Base-by-base conservation (phyloP, 53 echinoderm and acorn worm species). In the Mesocentrotus franciscanus region DNA sequence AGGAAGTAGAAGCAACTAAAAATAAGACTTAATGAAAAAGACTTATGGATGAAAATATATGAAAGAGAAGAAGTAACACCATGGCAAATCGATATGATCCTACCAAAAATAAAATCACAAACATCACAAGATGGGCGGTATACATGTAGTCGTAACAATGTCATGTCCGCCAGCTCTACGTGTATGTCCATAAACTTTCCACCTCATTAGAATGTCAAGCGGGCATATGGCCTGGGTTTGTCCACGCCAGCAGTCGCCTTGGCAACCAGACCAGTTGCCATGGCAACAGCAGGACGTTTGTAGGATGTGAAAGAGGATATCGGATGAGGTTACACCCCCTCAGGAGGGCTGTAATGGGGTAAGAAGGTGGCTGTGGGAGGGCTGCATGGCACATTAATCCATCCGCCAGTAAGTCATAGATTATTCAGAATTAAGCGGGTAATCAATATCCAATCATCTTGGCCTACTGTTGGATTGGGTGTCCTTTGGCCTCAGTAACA, bases 201-300 rank as follows among this genome's bases (percentile, higher is more conserved):
- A 58, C 4, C 81, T 93, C 93, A 93, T 93, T 81, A 93, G 32
- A 81, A 93, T 81, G 58, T 33, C 79, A 79, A 59, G 57, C 76
- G 60, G 61, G 83, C 81, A 60, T 61, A 81, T 57, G 33, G 60
- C 57, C 81, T 24, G 20, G 36, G 81, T 93, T 79, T 60, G 83
- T 93, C 79, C 93, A 93, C 93, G 93, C 93, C 93, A 93, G 81
- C 81, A 92, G 93, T 93, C 24, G 61, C 83, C 81, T 60, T 18
- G 93, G 76, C 81, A 79, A 93, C 93, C 93, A 79, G 81, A 79
- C 81, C 64, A 64, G 93, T 93, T 81, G 35, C 81, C 81, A 79
- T 93, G 83, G 93, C 56, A 56, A 92, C 76, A 8, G 10, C 56
- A 92, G 74, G 92, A 90, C 33, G 90, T 33, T 16, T 16, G 81